Evolutionary conservation across 2,797 vertebrate species (phyloP), one percentile per base, ranked within the genome.

Genomic region (Myotis planiceps): DNA sequence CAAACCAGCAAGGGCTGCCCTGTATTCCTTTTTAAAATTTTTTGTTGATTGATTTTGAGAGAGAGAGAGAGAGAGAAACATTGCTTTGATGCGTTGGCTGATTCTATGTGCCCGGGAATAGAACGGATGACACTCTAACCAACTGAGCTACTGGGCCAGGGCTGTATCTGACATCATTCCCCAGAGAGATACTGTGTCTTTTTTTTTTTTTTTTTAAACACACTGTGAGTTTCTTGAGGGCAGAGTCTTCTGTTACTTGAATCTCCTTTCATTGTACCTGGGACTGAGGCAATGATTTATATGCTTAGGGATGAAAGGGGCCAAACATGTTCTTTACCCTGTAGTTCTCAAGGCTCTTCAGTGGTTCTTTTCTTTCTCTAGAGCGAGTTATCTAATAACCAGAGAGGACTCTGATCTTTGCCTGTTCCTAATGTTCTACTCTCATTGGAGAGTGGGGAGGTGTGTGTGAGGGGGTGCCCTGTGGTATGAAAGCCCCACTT

Each of bases 381-480:
- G 74, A 86, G 34, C 58, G 65, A 81, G 92, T 95, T 97, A 97
- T 88, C 90, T 95, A 94, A 88, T 96, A 94, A 96, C 84, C 84
- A 78, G 65, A 95, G 92, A 92, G 95, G 69, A 96, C 96, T 96
- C 63, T 90, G 92, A 96, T 86, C 96, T 97, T 94, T 96, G 93
- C 23, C 90, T 90, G 32, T 74, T 83, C 69, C 76, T 65, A 18
- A 88, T 76, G 34, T 86, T 90, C 27, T 37, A 25, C 45, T 94
- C 79, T 74, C 79, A n/a, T n/a, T 82, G 72, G 79, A 71, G 55
- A n/a, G 39, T 74, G 39, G 32, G 76, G 53, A 65, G 80, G 42
- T 34, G 65, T 55, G 5, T 6, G 32, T 13, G 34, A 3, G 39
- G 12, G 45, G 29, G 32, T 68, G 87, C 53, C 66, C 25, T 74